These are phyloP conservation scores for Riptortus pedestris DNA, from an alignment of 1,140 invertebrate genomes.

Conservation along the genomic window DNA sequence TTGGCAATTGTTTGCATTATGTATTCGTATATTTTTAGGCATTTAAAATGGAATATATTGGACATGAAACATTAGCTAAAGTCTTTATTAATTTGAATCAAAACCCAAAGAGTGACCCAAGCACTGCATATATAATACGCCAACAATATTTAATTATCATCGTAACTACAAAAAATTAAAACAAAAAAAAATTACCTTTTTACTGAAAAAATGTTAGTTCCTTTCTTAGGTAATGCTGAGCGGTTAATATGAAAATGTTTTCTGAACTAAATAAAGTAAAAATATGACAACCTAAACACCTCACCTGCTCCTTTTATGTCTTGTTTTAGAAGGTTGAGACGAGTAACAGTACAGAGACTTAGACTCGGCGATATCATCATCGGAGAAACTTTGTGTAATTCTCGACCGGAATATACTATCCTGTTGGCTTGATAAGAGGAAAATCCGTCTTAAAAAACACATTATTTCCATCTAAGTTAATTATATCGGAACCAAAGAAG, in stretches of 20 bases:
- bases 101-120: too few species aligned
- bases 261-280: constrained; percentile 13
- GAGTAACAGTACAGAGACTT: constrained; percentile 37
- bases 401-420: constrained; percentile 28
- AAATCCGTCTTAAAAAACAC: constrained; percentile 19
- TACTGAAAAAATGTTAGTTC: constrained; percentile 2
- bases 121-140: too few species aligned
- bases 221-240: constrained; percentile 4
- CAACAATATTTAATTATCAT: too few species aligned
- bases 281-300: constrained; percentile 27
- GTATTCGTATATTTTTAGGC: too few species aligned
- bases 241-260: constrained; percentile 1
- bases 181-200: background rate
- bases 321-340: constrained; percentile 37
- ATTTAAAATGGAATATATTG: too few species aligned
- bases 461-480: constrained; percentile 19
- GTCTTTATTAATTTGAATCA: too few species aligned
- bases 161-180: too few species aligned
- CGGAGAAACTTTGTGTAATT: constrained; percentile 29
- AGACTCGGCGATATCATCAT: constrained; percentile 28
- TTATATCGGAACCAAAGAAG: constrained; percentile 13
- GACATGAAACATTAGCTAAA: too few species aligned
- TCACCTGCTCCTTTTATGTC: constrained; percentile 49
- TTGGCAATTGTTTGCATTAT: too few species aligned
- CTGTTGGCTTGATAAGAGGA: constrained; percentile 23